Base-by-base conservation (phyloP, 1,140 invertebrate genomes). In the Ditylenchus dipsaci region DNA sequence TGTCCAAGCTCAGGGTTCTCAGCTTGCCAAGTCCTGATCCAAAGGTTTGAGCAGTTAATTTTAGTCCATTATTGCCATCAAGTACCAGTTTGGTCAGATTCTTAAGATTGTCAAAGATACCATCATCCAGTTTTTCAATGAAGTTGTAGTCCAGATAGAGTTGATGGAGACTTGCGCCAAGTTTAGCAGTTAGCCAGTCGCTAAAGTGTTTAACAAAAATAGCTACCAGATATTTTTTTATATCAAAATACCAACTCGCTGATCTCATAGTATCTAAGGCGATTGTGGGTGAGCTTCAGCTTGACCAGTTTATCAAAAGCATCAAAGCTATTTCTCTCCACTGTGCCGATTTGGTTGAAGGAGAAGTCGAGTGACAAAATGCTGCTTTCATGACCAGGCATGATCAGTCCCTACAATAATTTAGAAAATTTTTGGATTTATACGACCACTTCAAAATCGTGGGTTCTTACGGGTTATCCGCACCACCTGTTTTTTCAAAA, bases 121-220 rank as follows among this genome's bases (percentile, higher is more conserved):
- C 67, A 19, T 65, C 53, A 57, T 68, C 67, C 13, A 68, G 42
- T 17, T 33, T 63, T 38, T 38, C 30, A 42, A 68, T 38, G 23
- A 63, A 64, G 42, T 68, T 68, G 33, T 68, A 27, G 42, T 68
- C 67, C 43, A 68, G 33, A 29, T 68, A 68, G 29, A 68, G 43
- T 56, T 61, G 60, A 38, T 68, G 67, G 27, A 68, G 38, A 8
- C 30, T 45, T 53, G 63, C 7, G 11, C 60, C 42, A 29, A 68
- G 47, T 8, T 1, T 13, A 15, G 29, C n/a, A 11, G 67, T 68
- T 23, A 68, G 33, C 30, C 38, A 26, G 63, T 66, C 67, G 58
- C 67, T 68, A 29, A 33, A 67, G 9, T 7, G 1, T 42, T n/a
- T 56, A 38, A n/a, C n/a, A 15, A 23, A n/a, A 67, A 17, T 61